These are phyloP conservation scores for Drosophila putrida DNA, from an alignment of 2,888 invertebrate genomes.

Conservation along the genomic window DNA sequence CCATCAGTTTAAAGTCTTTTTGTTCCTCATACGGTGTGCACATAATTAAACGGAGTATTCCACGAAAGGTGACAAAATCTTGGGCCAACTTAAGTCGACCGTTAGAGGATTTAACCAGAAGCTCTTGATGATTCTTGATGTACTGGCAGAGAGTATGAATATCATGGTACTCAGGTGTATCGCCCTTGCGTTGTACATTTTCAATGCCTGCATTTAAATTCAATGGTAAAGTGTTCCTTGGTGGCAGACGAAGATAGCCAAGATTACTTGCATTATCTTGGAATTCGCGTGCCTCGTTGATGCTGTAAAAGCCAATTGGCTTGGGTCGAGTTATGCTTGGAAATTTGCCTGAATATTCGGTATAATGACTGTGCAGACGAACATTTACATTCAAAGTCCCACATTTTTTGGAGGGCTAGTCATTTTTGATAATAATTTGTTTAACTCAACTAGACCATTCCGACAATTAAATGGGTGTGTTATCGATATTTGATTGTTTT, in stretches of 20 bases:
- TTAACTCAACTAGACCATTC: no score
- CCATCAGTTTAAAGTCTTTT: conserved; percentile 36
- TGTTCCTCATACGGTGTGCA: conserved; percentile 52
- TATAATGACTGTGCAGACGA: conserved; percentile 32
- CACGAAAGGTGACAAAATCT: conserved; percentile 58
- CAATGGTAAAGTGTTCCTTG: conserved; percentile 34
- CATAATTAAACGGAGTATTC: conserved; percentile 61
- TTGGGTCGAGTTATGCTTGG: conserved; percentile 46
- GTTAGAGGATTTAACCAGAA: conserved; percentile 8
- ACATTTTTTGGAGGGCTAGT: not conserved
- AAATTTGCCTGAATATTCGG: conserved; percentile 25
- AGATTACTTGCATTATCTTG: conserved; percentile 39
- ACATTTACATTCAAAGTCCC: conserved; percentile 28
- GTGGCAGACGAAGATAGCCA: conserved; percentile 44
- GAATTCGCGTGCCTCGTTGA: conserved; percentile 32
- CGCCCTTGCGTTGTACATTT: conserved; percentile 33
- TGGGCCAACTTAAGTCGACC: conserved; percentile 13
- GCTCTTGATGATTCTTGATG: conserved; percentile 43
- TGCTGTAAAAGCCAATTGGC: conserved; percentile 51
- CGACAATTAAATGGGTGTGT: no score
- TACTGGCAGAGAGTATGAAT: conserved; percentile 41
- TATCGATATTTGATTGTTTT: no score
- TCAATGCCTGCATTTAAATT: conserved; percentile 62
- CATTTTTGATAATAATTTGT: not conserved
- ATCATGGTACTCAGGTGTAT: not conserved